Conservation (phyloP, 2,797 vertebrate species). For the Pterois miles region DNA sequence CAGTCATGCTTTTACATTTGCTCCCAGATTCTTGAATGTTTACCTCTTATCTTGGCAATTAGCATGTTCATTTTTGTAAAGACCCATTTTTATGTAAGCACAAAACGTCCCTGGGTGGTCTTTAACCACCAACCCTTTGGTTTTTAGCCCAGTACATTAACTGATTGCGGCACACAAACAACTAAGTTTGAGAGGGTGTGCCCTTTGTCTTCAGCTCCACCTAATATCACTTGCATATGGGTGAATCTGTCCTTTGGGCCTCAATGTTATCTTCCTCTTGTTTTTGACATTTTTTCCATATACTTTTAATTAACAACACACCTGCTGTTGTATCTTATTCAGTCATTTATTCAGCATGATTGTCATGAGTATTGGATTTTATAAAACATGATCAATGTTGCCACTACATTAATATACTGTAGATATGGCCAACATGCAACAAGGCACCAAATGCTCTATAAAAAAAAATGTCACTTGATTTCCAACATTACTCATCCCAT, state of each 20-base stretch:
- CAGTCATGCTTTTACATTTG: too few relatives aligned
- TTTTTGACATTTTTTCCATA: background rate
- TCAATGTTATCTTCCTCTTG: too few relatives aligned
- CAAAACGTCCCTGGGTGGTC: slow-evolving; percentile 7
- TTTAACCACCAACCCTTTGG: slow-evolving; percentile 4
- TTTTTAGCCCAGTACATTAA: too few relatives aligned
- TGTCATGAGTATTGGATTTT: slow-evolving; percentile 62
- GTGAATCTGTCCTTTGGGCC: too few relatives aligned
- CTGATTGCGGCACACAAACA: too few relatives aligned
- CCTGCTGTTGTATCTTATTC: background rate
- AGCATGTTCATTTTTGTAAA: too few relatives aligned
- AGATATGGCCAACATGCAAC: slow-evolving; percentile 56
- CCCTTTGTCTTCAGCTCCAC: too few relatives aligned
- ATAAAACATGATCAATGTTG: slow-evolving; percentile 49
- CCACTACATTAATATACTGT: slow-evolving; percentile 38
- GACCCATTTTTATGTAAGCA: background rate
- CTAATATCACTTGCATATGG: too few relatives aligned
- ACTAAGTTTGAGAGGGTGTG: too few relatives aligned
- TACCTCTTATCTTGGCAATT: too few relatives aligned
- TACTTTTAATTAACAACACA: background rate
- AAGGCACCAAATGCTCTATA: slow-evolving; percentile 57
- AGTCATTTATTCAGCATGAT: slow-evolving; percentile 69
- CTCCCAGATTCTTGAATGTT: too few relatives aligned
- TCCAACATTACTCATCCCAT: slow-evolving; percentile 27
- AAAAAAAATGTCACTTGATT: slow-evolving; percentile 8